Evolutionary conservation across 37 sponge, comb jelly and placozoan species (phyloP), one percentile per base, ranked within the genome.

Genomic region (Eunapius fragilis): DNA sequence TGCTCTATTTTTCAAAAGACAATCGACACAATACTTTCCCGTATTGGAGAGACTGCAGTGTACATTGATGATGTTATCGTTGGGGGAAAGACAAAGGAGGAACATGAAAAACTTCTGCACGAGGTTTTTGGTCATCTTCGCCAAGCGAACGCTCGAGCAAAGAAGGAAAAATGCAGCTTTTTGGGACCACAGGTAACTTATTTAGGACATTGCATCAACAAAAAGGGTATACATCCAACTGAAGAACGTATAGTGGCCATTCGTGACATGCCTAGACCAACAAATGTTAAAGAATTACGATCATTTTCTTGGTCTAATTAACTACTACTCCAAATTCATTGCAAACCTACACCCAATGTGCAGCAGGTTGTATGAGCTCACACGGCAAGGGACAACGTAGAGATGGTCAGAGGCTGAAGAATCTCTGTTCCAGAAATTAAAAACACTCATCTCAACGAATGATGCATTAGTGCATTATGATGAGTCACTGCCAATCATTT

Each of bases 401-500:
- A 72, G 73, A 33, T 72, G 73, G 73, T 30, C 30, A 37, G 75
- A 75, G 28, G 32, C 35, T 25, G 35, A 28, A 25, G 75, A 75
- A 36, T 37, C 35, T 33, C 35, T 36, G 24, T 75, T 75, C 32
- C 75, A 75, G 35, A 36, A 33, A 33, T 75, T 36, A 25, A 75
- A 75, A 36, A 26, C 25, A 36, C 75, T 75, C 25, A 33, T 75
- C 22, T 33, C 35, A 25, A 37, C 31, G 3, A 37, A 33, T 25
- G 75, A 75, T 28, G 34, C 35, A 2, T 36, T 75, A 7, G 75
- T 31, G 35, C 75, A 75, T 75, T 75, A 37, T 75, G 75, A 72
- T 72, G 31, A 30, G 31, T 33, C 31, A 30, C 31, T 72, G 73
- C 30, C 30, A 32, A 33, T 72, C 32, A 31, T 25, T 75, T 75